A percentile compares a stretch with the other conserved stretches of the same genome.
These are phyloP conservation scores for Marmota flaviventris DNA, from an alignment of 2,113 vertebrate genomes.

Conservation along the genomic window DNA sequence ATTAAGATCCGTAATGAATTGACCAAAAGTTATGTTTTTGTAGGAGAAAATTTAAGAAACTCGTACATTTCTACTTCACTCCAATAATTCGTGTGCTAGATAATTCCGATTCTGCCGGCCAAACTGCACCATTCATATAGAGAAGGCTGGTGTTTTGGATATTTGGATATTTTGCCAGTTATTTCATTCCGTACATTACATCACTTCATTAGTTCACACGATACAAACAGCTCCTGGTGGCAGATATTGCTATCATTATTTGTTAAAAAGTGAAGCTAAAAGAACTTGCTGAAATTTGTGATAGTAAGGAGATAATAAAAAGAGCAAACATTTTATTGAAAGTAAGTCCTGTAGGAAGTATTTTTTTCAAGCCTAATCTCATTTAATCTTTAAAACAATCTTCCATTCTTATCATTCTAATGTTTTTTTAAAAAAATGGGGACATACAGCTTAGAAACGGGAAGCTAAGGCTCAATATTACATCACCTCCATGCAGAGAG, in stretches of 20 bases:
- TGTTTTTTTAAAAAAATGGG: background rate
- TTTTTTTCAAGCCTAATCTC: constrained; percentile 19
- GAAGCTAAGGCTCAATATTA: background rate
- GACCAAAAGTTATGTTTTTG: constrained; percentile 1
- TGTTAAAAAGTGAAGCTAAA: background rate
- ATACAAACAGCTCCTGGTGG: background rate
- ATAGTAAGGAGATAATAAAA: background rate
- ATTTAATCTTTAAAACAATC: constrained; percentile 20
- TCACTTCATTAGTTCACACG: constrained; percentile 36
- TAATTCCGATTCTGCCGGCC: background rate
- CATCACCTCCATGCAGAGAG: background rate
- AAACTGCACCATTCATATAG: background rate
- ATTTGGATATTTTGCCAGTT: background rate
- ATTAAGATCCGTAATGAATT: constrained; percentile 10
- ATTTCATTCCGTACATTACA: constrained; percentile 12
- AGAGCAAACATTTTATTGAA: background rate
- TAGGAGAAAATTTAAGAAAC: background rate
- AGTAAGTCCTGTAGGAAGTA: background rate
- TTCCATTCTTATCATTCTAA: background rate
- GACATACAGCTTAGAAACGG: too few relatives aligned
- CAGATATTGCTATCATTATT: background rate
- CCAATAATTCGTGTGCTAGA: background rate
- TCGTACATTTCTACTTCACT: background rate
- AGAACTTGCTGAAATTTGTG: background rate
- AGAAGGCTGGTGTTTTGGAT: background rate